Base-by-base conservation (phyloP, 1,140 invertebrate genomes). In the Chrysopa pallens region DNA sequence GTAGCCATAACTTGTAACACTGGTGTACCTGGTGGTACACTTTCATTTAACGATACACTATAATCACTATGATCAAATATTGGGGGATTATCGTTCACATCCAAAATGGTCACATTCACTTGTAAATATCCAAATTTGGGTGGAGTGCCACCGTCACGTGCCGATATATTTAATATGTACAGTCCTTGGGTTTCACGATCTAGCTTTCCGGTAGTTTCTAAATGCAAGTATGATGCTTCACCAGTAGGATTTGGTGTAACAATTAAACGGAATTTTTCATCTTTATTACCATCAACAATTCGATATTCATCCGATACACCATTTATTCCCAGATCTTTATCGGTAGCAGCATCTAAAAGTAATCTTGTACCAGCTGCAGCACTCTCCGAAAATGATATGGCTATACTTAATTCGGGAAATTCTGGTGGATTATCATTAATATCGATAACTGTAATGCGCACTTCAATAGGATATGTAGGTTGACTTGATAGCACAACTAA, bases 41-140 rank as follows among this genome's bases (percentile, higher is more conserved):
- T 94, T 63, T 98, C 94, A 59, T 91, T 89, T 11, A 96, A 52
- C 8, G 80, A 82, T 0, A 93, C 87, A 37, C 80, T 81, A 62
- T 94, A 96, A 55, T 93, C 89, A 62, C 80, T 85, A 54, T 90
- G 85, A 55, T 88, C 84, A 50, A 94, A 93, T 39, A 90, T 81
- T 17, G 92, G 92, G 12, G 88, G 84, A 62, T 94, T 93, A 57
- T 96, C 91, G 56, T 96, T 95, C 0, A 91, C 86, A 60, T 95
- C 92, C 40, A 93, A 61, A 42, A 93, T 82, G 11, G 80, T 82
- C 8, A 92, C 83, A 58, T 90, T 89, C n/a, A 94, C 84, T 60
- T 83, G 72, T 12, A 92, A 63, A 58, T 78, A 93, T 14, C 89
- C 91, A 45, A 78, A 72, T 48, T 77, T 72, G 0, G 84, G 73